These are phyloP conservation scores for Holacanthus passer DNA, from an alignment of 2,113 vertebrate genomes.

Conservation along the genomic window DNA sequence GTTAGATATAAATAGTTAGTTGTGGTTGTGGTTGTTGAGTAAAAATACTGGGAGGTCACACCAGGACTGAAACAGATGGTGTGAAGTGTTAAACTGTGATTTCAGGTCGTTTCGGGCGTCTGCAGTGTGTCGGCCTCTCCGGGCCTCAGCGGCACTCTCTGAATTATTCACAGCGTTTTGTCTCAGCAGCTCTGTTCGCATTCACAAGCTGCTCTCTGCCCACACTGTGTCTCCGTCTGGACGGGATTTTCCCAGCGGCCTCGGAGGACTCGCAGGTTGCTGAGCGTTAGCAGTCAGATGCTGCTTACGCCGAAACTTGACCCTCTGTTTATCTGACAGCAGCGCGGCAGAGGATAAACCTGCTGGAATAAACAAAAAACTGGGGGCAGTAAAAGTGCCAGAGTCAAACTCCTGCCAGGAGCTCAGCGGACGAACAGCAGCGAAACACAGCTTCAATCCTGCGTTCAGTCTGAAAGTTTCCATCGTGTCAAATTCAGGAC, in stretches of 20 bases:
- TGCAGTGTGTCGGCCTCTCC: constrained; percentile 16
- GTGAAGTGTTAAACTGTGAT: constrained; percentile 16
- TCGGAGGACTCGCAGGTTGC: constrained; percentile 22
- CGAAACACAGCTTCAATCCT: not conserved
- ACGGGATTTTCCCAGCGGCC: constrained; percentile 42
- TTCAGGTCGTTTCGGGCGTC: constrained; percentile 11
- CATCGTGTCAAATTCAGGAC: not conserved
- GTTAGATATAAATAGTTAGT: too few species aligned
- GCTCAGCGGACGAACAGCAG: constrained; percentile 11
- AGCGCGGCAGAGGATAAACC: constrained; percentile 17
- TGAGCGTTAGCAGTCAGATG: constrained; percentile 4
- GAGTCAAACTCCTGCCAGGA: not conserved
- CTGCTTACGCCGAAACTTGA: constrained; percentile 26
- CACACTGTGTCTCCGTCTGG: constrained; percentile 36
- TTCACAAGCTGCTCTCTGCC: constrained; percentile 51
- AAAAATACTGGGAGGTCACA: not conserved
- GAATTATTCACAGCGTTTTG: constrained; percentile 71
- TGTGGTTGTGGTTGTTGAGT: not conserved
- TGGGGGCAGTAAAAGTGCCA: not conserved
- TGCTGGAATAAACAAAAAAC: constrained; percentile 1
- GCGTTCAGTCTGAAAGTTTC: not conserved
- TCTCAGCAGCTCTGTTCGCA: constrained; percentile 54
- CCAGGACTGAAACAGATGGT: constrained; percentile 5
- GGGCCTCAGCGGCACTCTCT: constrained; percentile 31
- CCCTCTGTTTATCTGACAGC: constrained; percentile 39